Percentiles rank a stretch among this genome's conserved stretches.
phyloP scores from a whole-genome alignment of 1,140 invertebrate genomes.

The Ephestia elutella region DNA sequence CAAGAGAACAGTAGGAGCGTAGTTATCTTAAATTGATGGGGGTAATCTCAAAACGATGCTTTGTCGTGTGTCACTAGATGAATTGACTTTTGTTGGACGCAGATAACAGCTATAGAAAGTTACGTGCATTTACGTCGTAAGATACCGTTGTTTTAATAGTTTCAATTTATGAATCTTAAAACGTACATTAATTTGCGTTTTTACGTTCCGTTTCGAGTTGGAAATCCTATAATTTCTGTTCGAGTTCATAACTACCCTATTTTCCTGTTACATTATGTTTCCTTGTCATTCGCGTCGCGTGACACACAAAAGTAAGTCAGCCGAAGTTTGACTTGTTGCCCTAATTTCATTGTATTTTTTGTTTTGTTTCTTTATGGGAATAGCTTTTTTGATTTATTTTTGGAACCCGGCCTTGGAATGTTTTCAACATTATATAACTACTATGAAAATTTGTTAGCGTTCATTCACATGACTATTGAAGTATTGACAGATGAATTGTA shows the following conservation, averaged over 20 bases:
- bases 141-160: conserved; percentile 15
- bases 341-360: conserved; percentile 55
- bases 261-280: conserved; percentile 39
- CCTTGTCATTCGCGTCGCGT: conserved; percentile 49
- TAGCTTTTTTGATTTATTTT: conserved; percentile 48
- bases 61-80: conserved; percentile 41
- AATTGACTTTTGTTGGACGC: conserved; percentile 28
- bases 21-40: conserved; percentile 55
- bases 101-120: conserved; percentile 29
- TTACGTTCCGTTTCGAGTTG: conserved; percentile 9
- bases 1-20: conserved; percentile 43
- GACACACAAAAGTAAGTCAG: conserved; percentile 52
- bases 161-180: conserved; percentile 6
- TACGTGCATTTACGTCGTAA: conserved; percentile 19
- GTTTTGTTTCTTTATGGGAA: conserved; percentile 41
- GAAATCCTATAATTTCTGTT: conserved; percentile 23
- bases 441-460: not conserved
- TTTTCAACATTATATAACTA: not conserved
- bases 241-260: conserved; percentile 34
- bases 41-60: conserved; percentile 52
- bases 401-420: conserved; percentile 8
- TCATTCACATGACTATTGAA: too few species aligned
- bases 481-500: too few species aligned
- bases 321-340: conserved; percentile 53
- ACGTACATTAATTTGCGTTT: not conserved